Evolutionary conservation across 2,113 vertebrate species (phyloP), one percentile per base, ranked within the genome.

Genomic region (Anser cygnoides): DNA sequence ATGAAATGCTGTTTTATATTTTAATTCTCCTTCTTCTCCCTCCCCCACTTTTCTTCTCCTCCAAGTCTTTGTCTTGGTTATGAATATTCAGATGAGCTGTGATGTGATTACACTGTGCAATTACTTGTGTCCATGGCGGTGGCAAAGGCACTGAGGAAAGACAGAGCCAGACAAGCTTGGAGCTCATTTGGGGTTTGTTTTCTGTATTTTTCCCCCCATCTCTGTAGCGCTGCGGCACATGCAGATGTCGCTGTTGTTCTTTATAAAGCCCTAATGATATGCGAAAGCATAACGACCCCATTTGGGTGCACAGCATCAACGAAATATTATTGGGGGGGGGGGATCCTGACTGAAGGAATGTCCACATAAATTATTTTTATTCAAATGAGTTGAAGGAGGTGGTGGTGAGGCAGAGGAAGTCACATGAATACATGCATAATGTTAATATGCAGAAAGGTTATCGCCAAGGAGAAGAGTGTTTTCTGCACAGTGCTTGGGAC

Each of bases 191-290:
- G 96, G 95, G 97, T 93, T 97, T 97, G 92, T 97, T 98, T 97
- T 97, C 39, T 0, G 2, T 92, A 63, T 97, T 97, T 96, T 95
- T 67, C 49, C 71, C 71, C 92, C 97, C 84, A 95, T 97, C 93
- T 98, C 98, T 89, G 96, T 99, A 97, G 98, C 98, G 83, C 98
- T 98, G 96, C 96, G 97, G 98, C 98, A 99, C 99, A 99, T 99
- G 99, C 99, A 99, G 99, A 99, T 99, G 99, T 99, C 99, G 99
- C 99, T 99, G 99, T 99, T 99, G 99, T 99, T 99, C 99, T 99
- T 99, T 98, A 98, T 98, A 99, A 99, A 98, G 98, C 98, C 95
- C 91, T 98, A 97, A 98, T 98, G 97, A 98, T 98, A 98, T 97
- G 98, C 98, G 84, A 97, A 97, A 97, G 94, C 97, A 98, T 98